A percentile compares a stretch with the other conserved stretches of the same genome.
These are phyloP conservation scores for Pangasius macronema DNA, from an alignment of 2,797 vertebrate species.

Conservation along the genomic window DNA sequence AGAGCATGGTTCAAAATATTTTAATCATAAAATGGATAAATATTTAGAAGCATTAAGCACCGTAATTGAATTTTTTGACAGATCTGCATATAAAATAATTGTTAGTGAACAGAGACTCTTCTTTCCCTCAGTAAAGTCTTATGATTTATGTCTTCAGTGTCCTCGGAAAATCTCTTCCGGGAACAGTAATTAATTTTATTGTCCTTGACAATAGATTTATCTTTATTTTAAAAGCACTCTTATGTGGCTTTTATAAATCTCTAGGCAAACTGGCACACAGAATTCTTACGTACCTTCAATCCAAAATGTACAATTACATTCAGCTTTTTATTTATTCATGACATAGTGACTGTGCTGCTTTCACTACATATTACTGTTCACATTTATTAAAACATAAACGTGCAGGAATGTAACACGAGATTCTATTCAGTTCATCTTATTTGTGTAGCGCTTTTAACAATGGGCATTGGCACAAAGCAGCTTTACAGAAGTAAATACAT, in stretches of 20 bases:
- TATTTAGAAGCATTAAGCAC: neutral
- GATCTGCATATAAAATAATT: neutral
- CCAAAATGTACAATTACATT: neutral
- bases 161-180: neutral
- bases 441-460: too few relatives aligned
- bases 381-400: neutral
- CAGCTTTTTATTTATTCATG: conserved; percentile 1
- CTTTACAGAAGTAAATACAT: too few relatives aligned
- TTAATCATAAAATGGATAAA: neutral
- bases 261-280: neutral
- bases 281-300: neutral
- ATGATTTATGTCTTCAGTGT: neutral
- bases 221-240: neutral
- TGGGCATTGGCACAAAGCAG: too few relatives aligned
- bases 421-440: too few relatives aligned
- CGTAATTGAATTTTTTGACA: neutral
- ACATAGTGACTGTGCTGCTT: neutral
- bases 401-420: neutral
- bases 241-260: neutral
- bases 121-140: neutral
- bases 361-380: neutral
- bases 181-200: neutral
- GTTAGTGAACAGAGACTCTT: neutral
- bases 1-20: neutral
- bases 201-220: neutral